Evolutionary conservation across 2,797 vertebrate species (phyloP).

Genomic region (Cichlasoma orientale): DNA sequence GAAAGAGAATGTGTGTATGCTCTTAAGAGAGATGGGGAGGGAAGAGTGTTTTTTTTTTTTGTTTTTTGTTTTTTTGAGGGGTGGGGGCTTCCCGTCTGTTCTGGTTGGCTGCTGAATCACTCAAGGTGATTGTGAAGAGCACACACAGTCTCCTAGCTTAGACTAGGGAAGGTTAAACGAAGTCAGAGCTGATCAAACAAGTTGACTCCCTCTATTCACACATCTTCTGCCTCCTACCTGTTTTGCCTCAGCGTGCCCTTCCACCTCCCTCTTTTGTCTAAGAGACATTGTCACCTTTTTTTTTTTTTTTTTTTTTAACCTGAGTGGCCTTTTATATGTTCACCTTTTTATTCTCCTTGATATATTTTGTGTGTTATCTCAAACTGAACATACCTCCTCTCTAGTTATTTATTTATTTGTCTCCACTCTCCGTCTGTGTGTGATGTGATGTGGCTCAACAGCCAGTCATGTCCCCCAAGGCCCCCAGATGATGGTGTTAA

Average conservation of each 20-base stretch:
- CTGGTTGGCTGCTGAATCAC: conserved; percentile 76
- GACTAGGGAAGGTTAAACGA: conserved; percentile 66
- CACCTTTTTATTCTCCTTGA: neutral
- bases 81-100: conserved; percentile 67
- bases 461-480: neutral
- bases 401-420: neutral
- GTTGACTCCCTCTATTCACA: conserved; percentile 26
- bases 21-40: neutral
- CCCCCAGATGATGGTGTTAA: conserved; percentile 18
- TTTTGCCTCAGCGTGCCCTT: conserved; percentile 14
- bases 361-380: neutral
- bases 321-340: neutral
- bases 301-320: neutral
- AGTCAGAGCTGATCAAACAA: conserved; percentile 74
- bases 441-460: neutral
- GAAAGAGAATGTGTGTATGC: neutral
- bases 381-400: neutral
- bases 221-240: conserved; percentile 7
- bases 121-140: conserved; percentile 72
- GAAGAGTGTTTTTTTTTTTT: neutral
- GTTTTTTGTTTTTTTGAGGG: neutral
- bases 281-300: neutral
- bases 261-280: neutral
- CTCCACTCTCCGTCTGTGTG: neutral
- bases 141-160: conserved; percentile 31